Evolutionary conservation across 2,113 vertebrate species (phyloP), one percentile per base, ranked within the genome.

Genomic region (Balaeniceps rex): DNA sequence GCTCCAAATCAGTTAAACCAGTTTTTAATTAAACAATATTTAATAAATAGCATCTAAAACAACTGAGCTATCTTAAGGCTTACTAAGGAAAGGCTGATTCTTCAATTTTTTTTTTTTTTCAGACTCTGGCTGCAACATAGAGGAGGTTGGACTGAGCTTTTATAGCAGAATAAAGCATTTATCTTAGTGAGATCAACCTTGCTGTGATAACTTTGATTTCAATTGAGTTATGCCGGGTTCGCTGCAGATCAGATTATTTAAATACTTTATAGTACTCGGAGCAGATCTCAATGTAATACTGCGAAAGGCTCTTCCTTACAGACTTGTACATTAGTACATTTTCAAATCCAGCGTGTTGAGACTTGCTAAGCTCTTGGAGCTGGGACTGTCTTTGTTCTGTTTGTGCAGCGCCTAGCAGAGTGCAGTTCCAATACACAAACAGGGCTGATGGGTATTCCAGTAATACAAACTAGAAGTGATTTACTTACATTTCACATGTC

Each of bases 11-110:
- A 74, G 76, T 93, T 81, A 92, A 83, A 68, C 68, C 26, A 72
- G 31, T 63, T 97, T 92, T 97, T 90, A 97, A 95, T 96, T 95
- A 92, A 96, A 51, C 38, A 38, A 49, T 42, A 81, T 68, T 93
- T 92, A 92, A 93, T 83, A 96, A 97, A 90, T 80, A 93, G 42
- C 76, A 70, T 49, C 38, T 94, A 58, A 80, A 89, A 61, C 71
- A 80, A 83, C 49, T 29, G 31, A 44, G 55, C 29, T 81, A 81
- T 58, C 75, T 92, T 75, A 44, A 86, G 22, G n/a, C 58, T 88
- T 88, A 60, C 6, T 42, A 86, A 92, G 13, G 44, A 87, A 87
- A 89, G 29, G 10, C 3, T 71, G 21, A 75, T 23, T 52, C 14
- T 81, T 46, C 75, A 54, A 17, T 5, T 31, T 55, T 31, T 54